Percentiles rank a stretch among this genome's conserved stretches.
These are phyloP conservation scores for Ambastaia sidthimunki DNA, from an alignment of 2,797 vertebrate genomes.

Conservation along the genomic window DNA sequence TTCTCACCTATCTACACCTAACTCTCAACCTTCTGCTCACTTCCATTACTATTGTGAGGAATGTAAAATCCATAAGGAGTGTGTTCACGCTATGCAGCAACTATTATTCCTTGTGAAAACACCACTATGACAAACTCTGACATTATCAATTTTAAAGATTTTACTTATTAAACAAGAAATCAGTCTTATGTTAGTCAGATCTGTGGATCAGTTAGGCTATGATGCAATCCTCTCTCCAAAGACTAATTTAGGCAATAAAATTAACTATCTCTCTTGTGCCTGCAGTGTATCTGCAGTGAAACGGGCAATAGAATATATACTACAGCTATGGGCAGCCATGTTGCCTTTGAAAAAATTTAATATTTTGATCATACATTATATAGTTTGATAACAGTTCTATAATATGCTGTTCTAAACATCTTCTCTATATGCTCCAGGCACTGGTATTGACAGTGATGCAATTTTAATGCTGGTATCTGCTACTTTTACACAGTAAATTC, in stretches of 20 bases:
- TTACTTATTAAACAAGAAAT: constrained; percentile 51
- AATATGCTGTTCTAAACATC: constrained; percentile 45
- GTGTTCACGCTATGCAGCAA: constrained; percentile 63
- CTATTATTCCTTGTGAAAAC: constrained; percentile 61
- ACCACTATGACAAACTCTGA: constrained; percentile 62
- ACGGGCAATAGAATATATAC: constrained; percentile 32
- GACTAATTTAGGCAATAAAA: constrained; percentile 49
- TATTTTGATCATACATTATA: constrained; percentile 47
- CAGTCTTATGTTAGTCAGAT: constrained; percentile 56
- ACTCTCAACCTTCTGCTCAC: constrained; percentile 75
- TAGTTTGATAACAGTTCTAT: not conserved
- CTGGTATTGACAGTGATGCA: constrained; percentile 51
- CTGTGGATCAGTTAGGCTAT: constrained; percentile 62
- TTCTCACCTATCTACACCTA: no score
- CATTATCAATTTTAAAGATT: constrained; percentile 58
- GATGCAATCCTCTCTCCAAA: not conserved
- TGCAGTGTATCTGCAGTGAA: constrained; percentile 53
- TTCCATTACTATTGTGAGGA: constrained; percentile 71
- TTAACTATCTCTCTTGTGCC: constrained; percentile 69
- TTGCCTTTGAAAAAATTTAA: constrained; percentile 66
- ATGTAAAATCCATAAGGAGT: constrained; percentile 72
- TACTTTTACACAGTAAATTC: constrained; percentile 56
- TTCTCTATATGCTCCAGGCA: constrained; percentile 34
- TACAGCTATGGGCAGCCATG: constrained; percentile 63
- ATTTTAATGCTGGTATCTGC: constrained; percentile 53